phyloP scores from a whole-genome alignment of 2,797 vertebrate species.

The Chaenodraco wilsoni region DNA sequence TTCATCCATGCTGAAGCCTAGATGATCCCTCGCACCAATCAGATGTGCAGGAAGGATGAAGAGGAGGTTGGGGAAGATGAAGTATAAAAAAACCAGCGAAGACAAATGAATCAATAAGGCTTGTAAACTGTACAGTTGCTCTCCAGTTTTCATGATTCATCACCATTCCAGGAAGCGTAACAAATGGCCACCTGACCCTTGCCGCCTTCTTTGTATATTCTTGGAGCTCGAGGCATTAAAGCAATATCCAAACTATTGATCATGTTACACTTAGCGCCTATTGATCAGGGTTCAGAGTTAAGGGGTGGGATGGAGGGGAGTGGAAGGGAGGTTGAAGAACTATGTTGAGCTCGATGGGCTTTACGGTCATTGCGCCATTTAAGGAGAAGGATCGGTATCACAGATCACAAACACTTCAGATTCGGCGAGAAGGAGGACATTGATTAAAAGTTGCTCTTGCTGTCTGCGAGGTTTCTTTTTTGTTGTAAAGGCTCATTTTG shows the following conservation, averaged over 20 bases:
- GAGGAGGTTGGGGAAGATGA: constrained; percentile 34
- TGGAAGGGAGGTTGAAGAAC: constrained; percentile 31
- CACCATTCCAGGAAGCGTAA: constrained; percentile 60
- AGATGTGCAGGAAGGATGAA: constrained; percentile 26
- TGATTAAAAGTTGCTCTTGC: constrained; percentile 49
- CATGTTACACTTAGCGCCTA: constrained; percentile 66
- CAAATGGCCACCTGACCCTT: constrained; percentile 38
- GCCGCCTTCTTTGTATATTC: constrained; percentile 54
- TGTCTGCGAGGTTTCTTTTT: constrained; percentile 30
- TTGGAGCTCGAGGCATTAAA: constrained; percentile 52
- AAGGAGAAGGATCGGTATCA: constrained; percentile 63
- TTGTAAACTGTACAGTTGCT: constrained; percentile 35
- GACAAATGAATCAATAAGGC: constrained; percentile 47
- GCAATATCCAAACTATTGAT: constrained; percentile 65
- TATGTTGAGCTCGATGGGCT: constrained; percentile 37
- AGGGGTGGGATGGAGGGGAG: constrained; percentile 47
- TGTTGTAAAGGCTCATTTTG: neutral
- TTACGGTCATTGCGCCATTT: constrained; percentile 49
- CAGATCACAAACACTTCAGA: constrained; percentile 45
- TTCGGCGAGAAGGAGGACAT: constrained; percentile 25
- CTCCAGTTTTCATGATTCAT: constrained; percentile 47
- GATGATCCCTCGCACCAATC: constrained; percentile 66
- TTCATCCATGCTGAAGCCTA: constrained; percentile 64
- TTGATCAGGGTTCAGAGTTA: constrained; percentile 71
- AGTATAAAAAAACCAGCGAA: constrained; percentile 38